Evolutionary conservation across 2,888 invertebrate species (phyloP).

Genomic region (Pyrochroa serraticornis): DNA sequence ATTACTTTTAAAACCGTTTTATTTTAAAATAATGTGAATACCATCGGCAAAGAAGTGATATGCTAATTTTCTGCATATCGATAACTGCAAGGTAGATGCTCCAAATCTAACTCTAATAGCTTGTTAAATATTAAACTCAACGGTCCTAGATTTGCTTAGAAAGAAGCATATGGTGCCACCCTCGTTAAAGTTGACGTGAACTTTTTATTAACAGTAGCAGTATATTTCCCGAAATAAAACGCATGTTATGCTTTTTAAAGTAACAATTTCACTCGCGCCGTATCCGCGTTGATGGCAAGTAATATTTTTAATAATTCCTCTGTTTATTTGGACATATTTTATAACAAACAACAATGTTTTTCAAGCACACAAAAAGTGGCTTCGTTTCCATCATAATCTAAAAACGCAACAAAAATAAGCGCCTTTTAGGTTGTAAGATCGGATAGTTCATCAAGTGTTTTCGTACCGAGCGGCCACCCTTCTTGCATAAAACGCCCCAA

Average conservation of each 20-base stretch:
- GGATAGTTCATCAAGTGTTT: slow-evolving; percentile 7
- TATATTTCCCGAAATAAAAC: slow-evolving; percentile 19
- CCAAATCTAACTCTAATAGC: no score
- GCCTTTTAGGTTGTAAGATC: not conserved
- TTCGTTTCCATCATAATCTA: not conserved
- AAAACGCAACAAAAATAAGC: not conserved
- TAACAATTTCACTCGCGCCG: no score
- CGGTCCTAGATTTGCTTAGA: slow-evolving; percentile 9
- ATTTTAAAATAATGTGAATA: no score
- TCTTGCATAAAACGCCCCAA: slow-evolving; percentile 12
- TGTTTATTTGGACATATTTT: no score
- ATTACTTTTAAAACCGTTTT: no score
- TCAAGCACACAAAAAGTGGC: no score
- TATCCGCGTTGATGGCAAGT: no score
- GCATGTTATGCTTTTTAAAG: slow-evolving; percentile 14
- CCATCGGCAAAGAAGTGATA: no score
- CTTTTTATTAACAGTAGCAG: slow-evolving; percentile 15
- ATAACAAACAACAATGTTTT: no score
- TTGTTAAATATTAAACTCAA: slow-evolving; percentile 5
- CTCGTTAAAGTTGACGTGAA: slow-evolving; percentile 19
- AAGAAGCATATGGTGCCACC: slow-evolving; percentile 13
- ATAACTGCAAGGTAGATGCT: no score
- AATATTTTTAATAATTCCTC: no score
- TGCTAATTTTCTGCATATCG: no score
- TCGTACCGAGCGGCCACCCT: slow-evolving; percentile 8